These are phyloP conservation scores for Aspidiotus rigidus DNA, from an alignment of 2,888 invertebrate genomes.

Conservation along the genomic window DNA sequence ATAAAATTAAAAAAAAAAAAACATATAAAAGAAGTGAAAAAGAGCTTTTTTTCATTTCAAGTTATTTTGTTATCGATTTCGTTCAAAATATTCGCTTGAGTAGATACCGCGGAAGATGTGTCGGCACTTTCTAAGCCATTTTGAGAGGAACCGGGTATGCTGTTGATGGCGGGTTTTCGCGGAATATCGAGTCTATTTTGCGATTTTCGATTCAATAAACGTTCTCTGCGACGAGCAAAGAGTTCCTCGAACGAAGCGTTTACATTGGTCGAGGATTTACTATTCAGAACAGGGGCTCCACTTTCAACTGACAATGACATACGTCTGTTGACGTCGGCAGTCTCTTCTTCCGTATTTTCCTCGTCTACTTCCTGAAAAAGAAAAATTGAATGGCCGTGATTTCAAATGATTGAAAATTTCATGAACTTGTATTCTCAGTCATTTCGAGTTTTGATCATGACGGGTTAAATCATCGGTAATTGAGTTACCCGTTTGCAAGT, in stretches of 20 bases:
- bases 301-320: conserved; percentile 28
- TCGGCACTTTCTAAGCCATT: conserved; percentile 5
- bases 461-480: too few species aligned
- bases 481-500: too few species aligned
- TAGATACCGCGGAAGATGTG: background rate
- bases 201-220: conserved; percentile 11
- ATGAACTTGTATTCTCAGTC: background rate
- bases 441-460: background rate
- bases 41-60: too few species aligned
- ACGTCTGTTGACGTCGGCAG: conserved; percentile 1
- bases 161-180: conserved; percentile 12
- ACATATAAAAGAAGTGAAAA: too few species aligned
- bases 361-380: conserved; percentile 24
- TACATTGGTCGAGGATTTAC: conserved; percentile 22
- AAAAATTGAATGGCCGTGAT: background rate
- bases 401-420: background rate
- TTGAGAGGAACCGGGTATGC: conserved; percentile 17
- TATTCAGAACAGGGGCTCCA: conserved; percentile 5
- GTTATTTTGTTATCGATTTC: too few species aligned
- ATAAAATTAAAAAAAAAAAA: too few species aligned
- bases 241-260: conserved; percentile 23
- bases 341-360: conserved; percentile 21
- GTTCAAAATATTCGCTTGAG: too few species aligned
- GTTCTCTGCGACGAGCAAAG: conserved; percentile 9
- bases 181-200: conserved; percentile 18